Percentiles rank a stretch among this genome's conserved stretches.
Evolutionary conservation across 2,113 vertebrate species (phyloP).

Genomic region (Podarcis muralis): DNA sequence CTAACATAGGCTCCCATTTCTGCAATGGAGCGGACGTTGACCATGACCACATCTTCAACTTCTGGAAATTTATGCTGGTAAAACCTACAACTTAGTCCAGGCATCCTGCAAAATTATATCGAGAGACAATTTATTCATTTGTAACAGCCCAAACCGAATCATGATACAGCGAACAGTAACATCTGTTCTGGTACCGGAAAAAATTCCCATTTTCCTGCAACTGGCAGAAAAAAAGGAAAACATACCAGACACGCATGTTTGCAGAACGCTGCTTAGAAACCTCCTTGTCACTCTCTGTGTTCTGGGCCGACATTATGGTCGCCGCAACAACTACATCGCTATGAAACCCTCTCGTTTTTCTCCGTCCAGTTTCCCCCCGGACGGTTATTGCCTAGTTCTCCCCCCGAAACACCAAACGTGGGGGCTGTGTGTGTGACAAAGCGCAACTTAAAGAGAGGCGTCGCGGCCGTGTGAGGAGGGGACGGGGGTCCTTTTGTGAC

Average conservation of each 20-base stretch:
- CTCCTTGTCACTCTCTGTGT: not conserved
- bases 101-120: slow-evolving; percentile 84
- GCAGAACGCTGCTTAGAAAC: not conserved
- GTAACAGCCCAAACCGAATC: not conserved
- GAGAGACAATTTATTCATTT: slow-evolving; percentile 26
- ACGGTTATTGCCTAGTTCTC: no score
- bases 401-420: not conserved
- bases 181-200: no score
- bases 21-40: slow-evolving; percentile 96
- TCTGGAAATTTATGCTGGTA: slow-evolving; percentile 98
- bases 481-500: not conserved
- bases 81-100: slow-evolving; percentile 95
- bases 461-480: not conserved
- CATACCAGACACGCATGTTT: not conserved
- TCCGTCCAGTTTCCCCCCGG: no score
- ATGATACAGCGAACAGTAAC: not conserved
- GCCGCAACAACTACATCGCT: not conserved
- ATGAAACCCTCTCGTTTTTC: not conserved
- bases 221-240: no score
- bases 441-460: no score
- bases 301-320: not conserved
- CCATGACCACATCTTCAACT: slow-evolving; percentile 99
- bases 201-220: not conserved
- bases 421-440: not conserved
- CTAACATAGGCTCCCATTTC: slow-evolving; percentile 99